Base-by-base conservation (phyloP, 2,888 invertebrate genomes). In the Sphecodes monilicornis region DNA sequence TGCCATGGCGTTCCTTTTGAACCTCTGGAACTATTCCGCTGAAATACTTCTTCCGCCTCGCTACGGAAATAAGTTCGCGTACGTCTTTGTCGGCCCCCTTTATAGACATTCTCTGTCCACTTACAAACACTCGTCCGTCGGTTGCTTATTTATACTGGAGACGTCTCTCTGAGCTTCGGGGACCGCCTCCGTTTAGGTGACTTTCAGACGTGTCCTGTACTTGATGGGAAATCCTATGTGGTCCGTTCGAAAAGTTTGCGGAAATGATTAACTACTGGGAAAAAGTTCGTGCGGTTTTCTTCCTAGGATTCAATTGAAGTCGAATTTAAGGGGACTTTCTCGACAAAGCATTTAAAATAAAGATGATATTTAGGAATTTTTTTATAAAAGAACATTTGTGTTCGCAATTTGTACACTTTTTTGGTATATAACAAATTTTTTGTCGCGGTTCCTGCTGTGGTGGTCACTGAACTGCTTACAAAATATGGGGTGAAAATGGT, bases 31-130 rank as follows among this genome's bases (percentile, higher is more conserved):
- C 77, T 70, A 41, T 76, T 77, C 39, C 84, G 29, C 26, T 16
- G 50, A 50, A 76, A 80, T 60, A 70, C 46, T 18, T 22, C 16
- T 6, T 26, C 75, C 36, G 66, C 36, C 50, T 36, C 16, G 54
- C n/a, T 57, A 72, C 41, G 82, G 76, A 76, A 83, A 83, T 82
- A 82, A 81, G 82, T 75, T 54, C 57, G 46, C 72, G 22, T 57
- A 54, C 57, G 41, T 64, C 32, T 41, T 13, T 41, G 54, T 60
- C 32, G 41, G 18, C 22, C 46, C 1, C 36, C 36, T 41, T 46
- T 46, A 57, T 41, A 57, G 5, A 39, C 26, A 39, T 46, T 46
- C 43, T 11, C 39, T 54, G 72, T 50, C 78, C 72, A 64, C 73
- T 73, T 54, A 64, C 46, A 50, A 66, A 71, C 41, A 26, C n/a